These are phyloP conservation scores for Sylvilagus bachmani DNA, from an alignment of 2,113 vertebrate genomes.

Conservation along the genomic window DNA sequence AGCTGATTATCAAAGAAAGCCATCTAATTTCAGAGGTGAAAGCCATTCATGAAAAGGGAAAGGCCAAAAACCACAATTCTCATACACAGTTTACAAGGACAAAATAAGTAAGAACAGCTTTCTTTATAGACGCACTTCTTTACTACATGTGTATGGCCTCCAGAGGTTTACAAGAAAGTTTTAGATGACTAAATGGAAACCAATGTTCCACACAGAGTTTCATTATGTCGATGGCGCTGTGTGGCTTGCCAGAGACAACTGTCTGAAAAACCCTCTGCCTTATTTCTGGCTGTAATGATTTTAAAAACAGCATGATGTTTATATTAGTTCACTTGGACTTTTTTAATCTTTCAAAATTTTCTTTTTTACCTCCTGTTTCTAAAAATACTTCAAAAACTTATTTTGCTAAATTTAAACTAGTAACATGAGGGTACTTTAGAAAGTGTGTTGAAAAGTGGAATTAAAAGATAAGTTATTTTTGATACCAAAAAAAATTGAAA, in stretches of 20 bases:
- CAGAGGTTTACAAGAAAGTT: neutral
- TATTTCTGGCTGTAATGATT: conserved; percentile 21
- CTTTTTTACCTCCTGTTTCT: neutral
- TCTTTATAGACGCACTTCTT: neutral
- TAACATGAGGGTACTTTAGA: neutral
- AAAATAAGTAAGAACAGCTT: conserved; percentile 13
- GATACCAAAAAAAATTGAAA: too few relatives aligned
- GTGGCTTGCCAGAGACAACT: neutral
- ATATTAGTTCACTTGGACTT: neutral
- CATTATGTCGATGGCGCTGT: neutral
- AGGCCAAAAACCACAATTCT: conserved; percentile 34
- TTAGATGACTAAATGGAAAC: neutral
- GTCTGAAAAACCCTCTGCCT: neutral
- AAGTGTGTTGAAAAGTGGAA: too few relatives aligned
- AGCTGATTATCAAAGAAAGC: conserved; percentile 18
- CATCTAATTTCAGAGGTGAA: conserved; percentile 49
- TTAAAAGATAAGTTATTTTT: too few relatives aligned
- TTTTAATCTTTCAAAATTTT: conserved; percentile 15
- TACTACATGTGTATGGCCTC: neutral
- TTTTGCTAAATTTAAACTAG: neutral
- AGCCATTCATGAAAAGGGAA: conserved; percentile 12
- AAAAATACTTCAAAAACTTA: neutral
- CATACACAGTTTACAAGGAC: neutral
- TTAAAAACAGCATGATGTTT: neutral
- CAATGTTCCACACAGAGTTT: neutral